phyloP scores from a whole-genome alignment of 2,888 invertebrate species.

The Plagodis pulveraria region DNA sequence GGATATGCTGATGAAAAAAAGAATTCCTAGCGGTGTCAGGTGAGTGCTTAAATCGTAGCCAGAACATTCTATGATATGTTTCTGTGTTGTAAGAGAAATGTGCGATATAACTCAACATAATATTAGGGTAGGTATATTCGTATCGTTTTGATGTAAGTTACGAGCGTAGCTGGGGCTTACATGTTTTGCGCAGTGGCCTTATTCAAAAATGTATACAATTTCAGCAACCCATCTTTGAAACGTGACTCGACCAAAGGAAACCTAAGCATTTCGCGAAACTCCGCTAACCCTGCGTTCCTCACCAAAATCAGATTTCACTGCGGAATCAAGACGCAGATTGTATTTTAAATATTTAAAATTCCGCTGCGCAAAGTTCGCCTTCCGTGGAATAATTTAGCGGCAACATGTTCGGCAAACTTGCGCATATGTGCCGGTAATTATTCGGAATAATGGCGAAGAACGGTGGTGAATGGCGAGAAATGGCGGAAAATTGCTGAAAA shows the following conservation, averaged over 20 bases:
- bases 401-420: slow-evolving; percentile 25
- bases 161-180: too few species aligned
- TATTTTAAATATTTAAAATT: slow-evolving; percentile 42
- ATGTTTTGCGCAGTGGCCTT: too few species aligned
- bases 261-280: slow-evolving; percentile 17
- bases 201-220: background rate
- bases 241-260: slow-evolving; percentile 7
- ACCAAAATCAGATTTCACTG: slow-evolving; percentile 30
- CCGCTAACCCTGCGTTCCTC: slow-evolving; percentile 14
- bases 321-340: slow-evolving; percentile 34
- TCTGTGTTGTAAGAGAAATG: too few species aligned
- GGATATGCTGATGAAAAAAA: too few species aligned
- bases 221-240: slow-evolving; percentile 1
- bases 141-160: too few species aligned
- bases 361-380: slow-evolving; percentile 29
- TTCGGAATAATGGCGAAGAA: slow-evolving; percentile 32
- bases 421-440: slow-evolving; percentile 43
- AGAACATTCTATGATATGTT: too few species aligned
- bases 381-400: slow-evolving; percentile 34
- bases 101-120: too few species aligned
- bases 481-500: slow-evolving; percentile 15
- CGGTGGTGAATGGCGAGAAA: slow-evolving; percentile 11
- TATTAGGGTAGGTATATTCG: too few species aligned
- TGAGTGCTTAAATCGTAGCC: too few species aligned
- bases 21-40: too few species aligned